Evolutionary conservation across 2,797 vertebrate genomes (phyloP).

Genomic region (Hemibagrus guttatus): DNA sequence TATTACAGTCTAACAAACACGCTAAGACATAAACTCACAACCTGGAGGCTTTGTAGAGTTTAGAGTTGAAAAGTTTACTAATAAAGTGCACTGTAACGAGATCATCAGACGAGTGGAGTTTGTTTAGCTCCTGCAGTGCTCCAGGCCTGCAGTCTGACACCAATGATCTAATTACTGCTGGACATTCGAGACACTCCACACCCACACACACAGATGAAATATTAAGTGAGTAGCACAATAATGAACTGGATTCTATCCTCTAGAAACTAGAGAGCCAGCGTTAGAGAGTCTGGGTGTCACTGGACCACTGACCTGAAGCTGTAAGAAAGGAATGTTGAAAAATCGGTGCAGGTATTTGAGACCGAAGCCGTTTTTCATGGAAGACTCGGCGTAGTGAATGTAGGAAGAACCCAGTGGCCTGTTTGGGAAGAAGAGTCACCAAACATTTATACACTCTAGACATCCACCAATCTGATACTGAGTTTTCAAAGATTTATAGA

Average conservation of each 20-base stretch:
- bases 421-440: conserved; percentile 38
- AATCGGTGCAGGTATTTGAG: conserved; percentile 96
- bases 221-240: conserved; percentile 2
- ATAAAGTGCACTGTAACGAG: conserved; percentile 21
- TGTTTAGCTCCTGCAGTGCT: not conserved
- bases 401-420: conserved; percentile 94
- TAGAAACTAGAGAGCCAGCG: not conserved
- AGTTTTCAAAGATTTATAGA: too few relatives aligned
- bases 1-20: not conserved
- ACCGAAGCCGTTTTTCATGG: conserved; percentile 98
- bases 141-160: conserved; percentile 19
- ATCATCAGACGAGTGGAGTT: not conserved
- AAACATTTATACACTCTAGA: not conserved
- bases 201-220: conserved; percentile 12
- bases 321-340: conserved; percentile 98
- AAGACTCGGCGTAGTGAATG: conserved; percentile 96
- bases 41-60: conserved; percentile 9
- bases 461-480: not conserved
- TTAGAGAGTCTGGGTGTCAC: not conserved
- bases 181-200: conserved; percentile 24
- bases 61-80: conserved; percentile 1
- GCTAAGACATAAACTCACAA: not conserved
- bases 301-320: conserved; percentile 85
- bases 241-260: not conserved
- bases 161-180: conserved; percentile 34